Percentiles rank a stretch among this genome's conserved stretches.
Evolutionary conservation across 2,797 vertebrate genomes (phyloP).

Genomic region (Pyrrhura leucotis): DNA sequence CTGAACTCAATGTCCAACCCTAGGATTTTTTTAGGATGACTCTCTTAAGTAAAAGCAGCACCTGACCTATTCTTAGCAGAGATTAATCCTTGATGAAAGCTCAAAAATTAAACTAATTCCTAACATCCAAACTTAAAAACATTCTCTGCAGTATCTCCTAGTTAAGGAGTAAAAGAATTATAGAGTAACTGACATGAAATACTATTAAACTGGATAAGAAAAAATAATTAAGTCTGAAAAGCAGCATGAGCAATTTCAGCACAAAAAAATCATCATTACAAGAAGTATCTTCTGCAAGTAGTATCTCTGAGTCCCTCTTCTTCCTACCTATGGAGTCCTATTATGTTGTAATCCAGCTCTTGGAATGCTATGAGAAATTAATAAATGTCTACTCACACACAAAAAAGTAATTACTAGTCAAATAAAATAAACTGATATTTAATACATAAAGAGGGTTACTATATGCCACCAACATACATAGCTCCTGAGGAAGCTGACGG

Average conservation of each 20-base stretch:
- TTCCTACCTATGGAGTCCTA: not conserved
- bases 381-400: not conserved
- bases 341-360: not conserved
- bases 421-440: not conserved
- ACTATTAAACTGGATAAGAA: not conserved
- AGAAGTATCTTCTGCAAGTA: not conserved
- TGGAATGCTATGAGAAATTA: not conserved
- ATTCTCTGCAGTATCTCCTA: not conserved
- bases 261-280: not conserved
- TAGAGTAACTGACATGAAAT: not conserved
- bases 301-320: not conserved
- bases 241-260: not conserved
- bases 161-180: not conserved
- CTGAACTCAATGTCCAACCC: not conserved
- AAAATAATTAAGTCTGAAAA: not conserved
- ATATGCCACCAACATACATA: not conserved
- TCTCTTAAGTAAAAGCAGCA: conserved; percentile 1
- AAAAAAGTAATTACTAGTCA: not conserved
- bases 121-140: not conserved
- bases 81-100: not conserved
- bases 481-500: not conserved
- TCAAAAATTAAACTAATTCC: not conserved
- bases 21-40: not conserved
- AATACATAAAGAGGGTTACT: not conserved
- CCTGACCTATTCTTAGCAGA: not conserved